Evolutionary conservation across 1,140 invertebrate genomes (phyloP).

Genomic region (Coelopa frigida): DNA sequence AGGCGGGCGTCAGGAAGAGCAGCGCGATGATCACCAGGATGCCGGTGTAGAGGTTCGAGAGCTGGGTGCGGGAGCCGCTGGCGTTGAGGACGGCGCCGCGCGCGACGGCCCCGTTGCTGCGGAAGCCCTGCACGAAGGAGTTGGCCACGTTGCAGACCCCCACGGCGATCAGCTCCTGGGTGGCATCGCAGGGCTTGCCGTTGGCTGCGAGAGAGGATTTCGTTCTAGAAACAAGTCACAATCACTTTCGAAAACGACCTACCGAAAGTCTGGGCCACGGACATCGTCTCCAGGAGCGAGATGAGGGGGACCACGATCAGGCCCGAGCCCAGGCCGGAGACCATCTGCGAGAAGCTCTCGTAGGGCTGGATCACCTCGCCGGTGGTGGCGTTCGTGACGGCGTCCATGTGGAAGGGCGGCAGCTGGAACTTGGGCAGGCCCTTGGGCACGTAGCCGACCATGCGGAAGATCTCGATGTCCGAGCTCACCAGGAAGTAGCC

Average conservation of each 20-base stretch:
- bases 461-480: conserved; percentile 27
- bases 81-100: conserved; percentile 82
- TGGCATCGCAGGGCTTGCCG: conserved; percentile 74
- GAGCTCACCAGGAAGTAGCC: conserved; percentile 49
- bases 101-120: conserved; percentile 76
- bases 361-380: conserved; percentile 33
- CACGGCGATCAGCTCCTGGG: conserved; percentile 77
- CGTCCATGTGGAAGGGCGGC: conserved; percentile 58
- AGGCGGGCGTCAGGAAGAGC: conserved; percentile 67
- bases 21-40: conserved; percentile 65
- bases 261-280: conserved; percentile 71
- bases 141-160: conserved; percentile 78
- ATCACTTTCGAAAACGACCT: conserved; percentile 11
- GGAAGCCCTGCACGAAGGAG: conserved; percentile 80
- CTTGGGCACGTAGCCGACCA: conserved; percentile 56
- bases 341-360: conserved; percentile 59
- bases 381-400: conserved; percentile 43
- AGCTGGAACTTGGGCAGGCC: conserved; percentile 59
- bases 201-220: conserved; percentile 46
- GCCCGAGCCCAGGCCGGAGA: conserved; percentile 63
- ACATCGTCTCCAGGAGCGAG: conserved; percentile 72
- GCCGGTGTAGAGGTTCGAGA: conserved; percentile 67
- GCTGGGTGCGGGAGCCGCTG: conserved; percentile 78
- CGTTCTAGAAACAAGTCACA: neutral
- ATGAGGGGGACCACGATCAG: conserved; percentile 75